phyloP scores from a whole-genome alignment of 2,113 vertebrate genomes.

The Marcusenius ussheri region DNA sequence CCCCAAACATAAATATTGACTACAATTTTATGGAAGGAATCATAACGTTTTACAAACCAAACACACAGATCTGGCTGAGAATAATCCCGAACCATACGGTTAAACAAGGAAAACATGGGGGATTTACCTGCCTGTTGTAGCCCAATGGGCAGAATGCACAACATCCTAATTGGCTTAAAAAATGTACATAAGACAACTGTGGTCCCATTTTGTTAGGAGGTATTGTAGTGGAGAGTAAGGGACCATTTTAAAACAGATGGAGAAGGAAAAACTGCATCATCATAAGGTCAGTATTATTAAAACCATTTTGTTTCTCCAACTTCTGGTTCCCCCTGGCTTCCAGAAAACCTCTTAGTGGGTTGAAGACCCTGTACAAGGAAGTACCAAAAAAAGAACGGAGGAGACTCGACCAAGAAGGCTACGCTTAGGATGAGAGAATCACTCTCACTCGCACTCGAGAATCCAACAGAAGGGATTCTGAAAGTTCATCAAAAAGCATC shows the following conservation, averaged over 20 bases:
- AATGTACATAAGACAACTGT: not conserved
- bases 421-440: slow-evolving; percentile 9
- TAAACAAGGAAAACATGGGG: slow-evolving; percentile 14
- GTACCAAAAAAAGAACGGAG: not conserved
- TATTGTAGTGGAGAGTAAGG: not conserved
- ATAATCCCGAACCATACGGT: not conserved
- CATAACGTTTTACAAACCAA: not conserved
- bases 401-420: not conserved
- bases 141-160: not conserved
- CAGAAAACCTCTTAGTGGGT: not conserved
- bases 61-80: slow-evolving; percentile 14
- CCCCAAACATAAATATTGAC: slow-evolving; percentile 11
- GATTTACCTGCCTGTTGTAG: slow-evolving; percentile 10
- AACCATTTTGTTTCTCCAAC: not conserved
- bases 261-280: not conserved
- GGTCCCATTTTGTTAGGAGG: slow-evolving; percentile 8
- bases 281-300: not conserved
- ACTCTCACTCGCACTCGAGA: not conserved
- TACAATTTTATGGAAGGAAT: slow-evolving; percentile 12
- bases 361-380: not conserved
- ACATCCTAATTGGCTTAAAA: not conserved
- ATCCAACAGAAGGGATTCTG: not conserved
- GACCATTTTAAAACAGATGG: slow-evolving; percentile 8
- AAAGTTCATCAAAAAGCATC: not conserved
- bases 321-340: not conserved